phyloP scores from a whole-genome alignment of 1,140 invertebrate genomes.

The Harpegnathos saltator region DNA sequence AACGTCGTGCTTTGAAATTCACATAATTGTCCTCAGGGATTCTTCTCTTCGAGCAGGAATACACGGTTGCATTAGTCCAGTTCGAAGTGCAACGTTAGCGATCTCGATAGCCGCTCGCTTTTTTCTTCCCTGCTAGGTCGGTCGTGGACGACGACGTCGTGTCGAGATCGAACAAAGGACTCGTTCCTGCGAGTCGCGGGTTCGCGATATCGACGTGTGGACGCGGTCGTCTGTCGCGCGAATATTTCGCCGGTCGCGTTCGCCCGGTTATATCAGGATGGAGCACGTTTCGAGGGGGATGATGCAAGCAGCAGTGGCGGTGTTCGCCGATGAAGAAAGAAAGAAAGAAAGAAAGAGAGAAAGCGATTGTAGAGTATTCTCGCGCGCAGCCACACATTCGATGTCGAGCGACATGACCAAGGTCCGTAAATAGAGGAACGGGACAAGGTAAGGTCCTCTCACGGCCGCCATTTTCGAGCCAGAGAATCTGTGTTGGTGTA shows the following conservation, averaged over 20 bases:
- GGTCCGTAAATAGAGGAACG: no score
- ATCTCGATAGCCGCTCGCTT: background rate
- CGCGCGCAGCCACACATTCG: background rate
- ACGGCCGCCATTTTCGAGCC: no score
- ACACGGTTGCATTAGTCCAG: slow-evolving; percentile 8
- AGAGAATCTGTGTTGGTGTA: no score
- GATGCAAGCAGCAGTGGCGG: no score
- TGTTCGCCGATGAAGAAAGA: no score
- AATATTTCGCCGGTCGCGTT: background rate
- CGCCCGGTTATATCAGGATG: no score
- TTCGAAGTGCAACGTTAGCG: slow-evolving; percentile 1
- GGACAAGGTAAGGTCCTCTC: no score
- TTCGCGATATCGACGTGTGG: slow-evolving; percentile 29
- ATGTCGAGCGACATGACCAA: no score
- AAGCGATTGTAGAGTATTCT: background rate
- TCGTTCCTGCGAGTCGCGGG: slow-evolving; percentile 21
- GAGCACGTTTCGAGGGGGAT: background rate
- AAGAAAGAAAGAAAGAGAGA: no score
- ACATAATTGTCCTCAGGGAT: slow-evolving; percentile 2
- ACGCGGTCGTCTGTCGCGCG: background rate
- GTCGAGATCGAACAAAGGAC: slow-evolving; percentile 26
- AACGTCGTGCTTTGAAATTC: no score
- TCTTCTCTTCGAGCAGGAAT: slow-evolving; percentile 30
- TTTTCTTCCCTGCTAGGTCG: background rate
- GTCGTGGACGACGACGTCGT: background rate